These are phyloP conservation scores for Drosophila persimilis DNA, from an alignment of 1,140 invertebrate species.

Conservation along the genomic window DNA sequence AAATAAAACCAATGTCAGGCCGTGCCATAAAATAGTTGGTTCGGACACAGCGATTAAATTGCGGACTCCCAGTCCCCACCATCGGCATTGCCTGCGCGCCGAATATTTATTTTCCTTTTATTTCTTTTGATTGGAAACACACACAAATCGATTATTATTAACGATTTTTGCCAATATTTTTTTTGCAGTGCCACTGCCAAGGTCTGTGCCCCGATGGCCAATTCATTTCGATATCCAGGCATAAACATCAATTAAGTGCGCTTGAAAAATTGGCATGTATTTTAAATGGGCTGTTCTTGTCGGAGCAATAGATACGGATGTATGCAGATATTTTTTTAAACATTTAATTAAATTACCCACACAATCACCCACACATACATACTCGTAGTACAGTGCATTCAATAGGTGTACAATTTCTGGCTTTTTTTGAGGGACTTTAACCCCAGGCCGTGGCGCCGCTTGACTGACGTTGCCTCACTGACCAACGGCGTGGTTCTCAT, in stretches of 20 bases:
- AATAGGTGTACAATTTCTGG: slow-evolving; percentile 1
- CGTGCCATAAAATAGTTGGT: slow-evolving; percentile 42
- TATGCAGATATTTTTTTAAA: slow-evolving; percentile 53
- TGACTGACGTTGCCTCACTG: slow-evolving; percentile 37
- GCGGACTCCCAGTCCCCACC: slow-evolving; percentile 34
- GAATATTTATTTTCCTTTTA: slow-evolving; percentile 37
- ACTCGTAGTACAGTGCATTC: not conserved
- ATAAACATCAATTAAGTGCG: slow-evolving; percentile 76
- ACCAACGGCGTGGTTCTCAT: slow-evolving; percentile 1
- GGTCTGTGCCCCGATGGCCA: slow-evolving; percentile 23
- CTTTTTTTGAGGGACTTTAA: slow-evolving; percentile 5
- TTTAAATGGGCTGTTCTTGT: slow-evolving; percentile 30
- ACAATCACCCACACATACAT: slow-evolving; percentile 40
- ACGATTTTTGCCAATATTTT: slow-evolving; percentile 66
- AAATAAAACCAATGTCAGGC: slow-evolving; percentile 32
- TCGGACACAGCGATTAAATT: slow-evolving; percentile 64
- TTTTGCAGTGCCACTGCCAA: slow-evolving; percentile 21
- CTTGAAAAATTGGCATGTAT: slow-evolving; percentile 56
- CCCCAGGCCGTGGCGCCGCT: slow-evolving; percentile 2
- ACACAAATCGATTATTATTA: slow-evolving; percentile 78
- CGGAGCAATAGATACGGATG: slow-evolving; percentile 6
- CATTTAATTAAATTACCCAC: slow-evolving; percentile 67
- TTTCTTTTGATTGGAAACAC: slow-evolving; percentile 64
- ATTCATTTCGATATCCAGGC: slow-evolving; percentile 67
- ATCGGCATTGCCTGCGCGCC: slow-evolving; percentile 21